Percentiles rank a stretch among this genome's conserved stretches.
phyloP scores from a whole-genome alignment of 37 sponge, comb jelly and placozoan species.

The Sycon ciliatum region DNA sequence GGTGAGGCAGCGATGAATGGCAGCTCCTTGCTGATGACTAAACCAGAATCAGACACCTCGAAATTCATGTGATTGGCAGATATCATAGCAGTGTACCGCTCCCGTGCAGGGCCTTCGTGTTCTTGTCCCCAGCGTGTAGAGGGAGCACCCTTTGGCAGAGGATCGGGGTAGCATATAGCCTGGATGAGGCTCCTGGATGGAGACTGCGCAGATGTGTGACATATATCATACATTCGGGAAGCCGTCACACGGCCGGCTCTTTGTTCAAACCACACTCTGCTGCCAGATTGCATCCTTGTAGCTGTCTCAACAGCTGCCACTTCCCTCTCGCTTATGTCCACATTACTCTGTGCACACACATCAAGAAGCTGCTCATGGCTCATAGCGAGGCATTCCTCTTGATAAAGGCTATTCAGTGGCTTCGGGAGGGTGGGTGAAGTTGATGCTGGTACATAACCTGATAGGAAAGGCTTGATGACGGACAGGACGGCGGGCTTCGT shows the following conservation, averaged over 20 bases:
- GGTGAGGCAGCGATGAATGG: conserved; percentile 47
- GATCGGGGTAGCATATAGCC: conserved; percentile 40
- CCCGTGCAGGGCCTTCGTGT: conserved; percentile 33
- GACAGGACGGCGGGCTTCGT: conserved; percentile 46
- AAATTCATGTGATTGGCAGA: conserved; percentile 11
- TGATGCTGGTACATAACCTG: conserved; percentile 24
- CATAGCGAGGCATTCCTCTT: conserved; percentile 9
- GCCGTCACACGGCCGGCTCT: conserved; percentile 49
- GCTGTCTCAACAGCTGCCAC: conserved; percentile 19
- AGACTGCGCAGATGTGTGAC: conserved; percentile 19
- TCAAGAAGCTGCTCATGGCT: conserved; percentile 25
- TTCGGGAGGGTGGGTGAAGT: conserved; percentile 16
- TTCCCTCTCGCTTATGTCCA: no score
- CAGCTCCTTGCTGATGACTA: conserved; percentile 15
- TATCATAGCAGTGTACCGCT: not conserved
- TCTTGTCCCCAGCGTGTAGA: conserved; percentile 44
- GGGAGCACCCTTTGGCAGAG: no score
- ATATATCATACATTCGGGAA: conserved; percentile 24
- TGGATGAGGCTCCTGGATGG: conserved; percentile 37
- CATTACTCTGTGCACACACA: no score
- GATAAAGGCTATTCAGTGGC: conserved; percentile 31
- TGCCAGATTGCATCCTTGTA: conserved; percentile 25
- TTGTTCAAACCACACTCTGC: conserved; percentile 44
- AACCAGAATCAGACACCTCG: conserved; percentile 11
- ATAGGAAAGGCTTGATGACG: conserved; percentile 21